A percentile compares a stretch with the other conserved stretches of the same genome.
These are phyloP conservation scores for Labia minor DNA, from an alignment of 2,888 invertebrate genomes.

Conservation along the genomic window DNA sequence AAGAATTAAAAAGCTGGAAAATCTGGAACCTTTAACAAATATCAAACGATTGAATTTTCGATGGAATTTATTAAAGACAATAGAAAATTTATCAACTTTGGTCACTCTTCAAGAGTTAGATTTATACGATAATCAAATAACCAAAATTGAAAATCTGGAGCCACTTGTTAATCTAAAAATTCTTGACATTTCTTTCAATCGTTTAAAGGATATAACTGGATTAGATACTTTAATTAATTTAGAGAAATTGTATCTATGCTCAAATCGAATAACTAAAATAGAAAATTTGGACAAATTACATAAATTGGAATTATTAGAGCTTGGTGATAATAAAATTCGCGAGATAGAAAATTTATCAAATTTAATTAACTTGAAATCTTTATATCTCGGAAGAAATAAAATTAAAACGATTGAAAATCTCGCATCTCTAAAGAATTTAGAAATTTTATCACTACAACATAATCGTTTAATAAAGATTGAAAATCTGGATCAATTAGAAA, in stretches of 20 bases:
- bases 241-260: constrained; percentile 74
- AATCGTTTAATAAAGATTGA: constrained; percentile 83
- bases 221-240: constrained; percentile 63
- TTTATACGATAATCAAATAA: constrained; percentile 94
- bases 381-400: constrained; percentile 93
- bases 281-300: constrained; percentile 74
- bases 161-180: constrained; percentile 75
- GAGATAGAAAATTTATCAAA: constrained; percentile 78
- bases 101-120: constrained; percentile 76
- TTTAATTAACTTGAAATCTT: constrained; percentile 59
- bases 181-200: constrained; percentile 91
- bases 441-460: constrained; percentile 55
- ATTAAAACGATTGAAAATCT: constrained; percentile 77
- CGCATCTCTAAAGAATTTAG: constrained; percentile 56
- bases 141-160: constrained; percentile 80
- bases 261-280: constrained; percentile 79
- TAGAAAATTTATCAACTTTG: constrained; percentile 74
- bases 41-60: constrained; percentile 75
- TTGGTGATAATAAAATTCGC: constrained; percentile 89
- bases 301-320: constrained; percentile 72
- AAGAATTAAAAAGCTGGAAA: constrained; percentile 70
- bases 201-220: constrained; percentile 76
- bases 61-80: constrained; percentile 91
- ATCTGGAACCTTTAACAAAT: constrained; percentile 63
- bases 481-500: constrained; percentile 60